Percentiles rank a stretch among this genome's conserved stretches.
Evolutionary conservation across 2,797 vertebrate genomes (phyloP).

Genomic region (Cottoperca gobio): DNA sequence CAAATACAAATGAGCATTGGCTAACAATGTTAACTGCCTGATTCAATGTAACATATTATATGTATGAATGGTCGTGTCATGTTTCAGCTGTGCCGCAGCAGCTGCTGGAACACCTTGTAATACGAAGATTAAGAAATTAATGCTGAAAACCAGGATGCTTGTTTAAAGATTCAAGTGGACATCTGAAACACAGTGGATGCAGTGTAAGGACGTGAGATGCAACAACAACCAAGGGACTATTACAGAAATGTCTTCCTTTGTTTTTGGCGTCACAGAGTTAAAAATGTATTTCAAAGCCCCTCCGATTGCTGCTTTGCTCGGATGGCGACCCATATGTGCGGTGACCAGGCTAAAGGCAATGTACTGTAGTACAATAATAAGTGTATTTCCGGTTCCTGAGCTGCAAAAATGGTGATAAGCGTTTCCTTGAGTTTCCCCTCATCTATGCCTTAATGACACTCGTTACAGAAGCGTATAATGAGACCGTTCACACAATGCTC

Average conservation of each 20-base stretch:
- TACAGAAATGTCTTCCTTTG: not conserved
- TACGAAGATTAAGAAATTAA: not conserved
- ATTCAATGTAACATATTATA: not conserved
- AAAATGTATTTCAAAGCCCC: not conserved
- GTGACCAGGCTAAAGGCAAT: not conserved
- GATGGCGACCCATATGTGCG: not conserved
- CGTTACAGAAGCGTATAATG: not conserved
- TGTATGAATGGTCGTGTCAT: not conserved
- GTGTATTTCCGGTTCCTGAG: not conserved
- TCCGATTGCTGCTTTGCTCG: not conserved
- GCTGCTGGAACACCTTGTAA: not conserved
- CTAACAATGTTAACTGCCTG: not conserved
- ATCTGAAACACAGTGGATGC: too few species aligned
- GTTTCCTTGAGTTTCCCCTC: constrained; percentile 2
- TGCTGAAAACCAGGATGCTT: not conserved
- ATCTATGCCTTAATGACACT: not conserved
- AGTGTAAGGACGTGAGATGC: too few species aligned
- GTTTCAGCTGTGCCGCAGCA: not conserved
- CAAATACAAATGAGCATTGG: not conserved
- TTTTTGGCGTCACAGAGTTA: not conserved
- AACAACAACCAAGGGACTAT: not conserved
- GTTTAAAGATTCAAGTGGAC: not conserved
- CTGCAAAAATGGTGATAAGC: not conserved
- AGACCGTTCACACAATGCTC: not conserved
- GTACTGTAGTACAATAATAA: not conserved